Evolutionary conservation across 2,797 vertebrate genomes (phyloP).

Genomic region (Pipistrellus pipistrellus): DNA sequence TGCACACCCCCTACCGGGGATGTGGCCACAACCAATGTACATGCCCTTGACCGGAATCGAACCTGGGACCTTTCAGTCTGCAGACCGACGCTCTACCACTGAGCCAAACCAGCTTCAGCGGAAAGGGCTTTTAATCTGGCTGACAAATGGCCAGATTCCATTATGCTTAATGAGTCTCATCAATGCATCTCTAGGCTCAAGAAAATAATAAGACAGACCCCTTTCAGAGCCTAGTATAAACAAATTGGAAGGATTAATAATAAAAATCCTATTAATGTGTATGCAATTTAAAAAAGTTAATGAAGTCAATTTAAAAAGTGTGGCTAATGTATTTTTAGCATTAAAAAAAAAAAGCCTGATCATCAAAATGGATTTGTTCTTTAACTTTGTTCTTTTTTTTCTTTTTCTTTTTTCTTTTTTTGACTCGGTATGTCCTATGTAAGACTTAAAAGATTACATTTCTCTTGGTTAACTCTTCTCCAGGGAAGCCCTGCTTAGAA

Average conservation of each 20-base stretch:
- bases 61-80: no score
- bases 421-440: background rate
- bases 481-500: constrained; percentile 56
- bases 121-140: constrained; percentile 86
- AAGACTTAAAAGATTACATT: constrained; percentile 29
- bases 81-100: no score
- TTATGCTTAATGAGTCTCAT: constrained; percentile 88
- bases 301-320: constrained; percentile 85
- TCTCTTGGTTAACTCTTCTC: constrained; percentile 61
- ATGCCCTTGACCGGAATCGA: no score
- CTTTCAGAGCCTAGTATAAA: constrained; percentile 78
- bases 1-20: no score
- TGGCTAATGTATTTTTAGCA: constrained; percentile 81
- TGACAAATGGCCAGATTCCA: constrained; percentile 87
- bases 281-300: constrained; percentile 83
- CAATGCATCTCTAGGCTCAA: constrained; percentile 81
- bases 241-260: constrained; percentile 86
- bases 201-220: constrained; percentile 79
- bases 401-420: background rate
- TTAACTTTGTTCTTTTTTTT: background rate
- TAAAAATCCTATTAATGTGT: constrained; percentile 79
- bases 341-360: constrained; percentile 70
- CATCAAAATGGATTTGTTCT: constrained; percentile 73
- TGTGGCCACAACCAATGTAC: no score
- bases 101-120: background rate